phyloP scores from a whole-genome alignment of 2,888 invertebrate genomes.

The Tetranychus truncatus region DNA sequence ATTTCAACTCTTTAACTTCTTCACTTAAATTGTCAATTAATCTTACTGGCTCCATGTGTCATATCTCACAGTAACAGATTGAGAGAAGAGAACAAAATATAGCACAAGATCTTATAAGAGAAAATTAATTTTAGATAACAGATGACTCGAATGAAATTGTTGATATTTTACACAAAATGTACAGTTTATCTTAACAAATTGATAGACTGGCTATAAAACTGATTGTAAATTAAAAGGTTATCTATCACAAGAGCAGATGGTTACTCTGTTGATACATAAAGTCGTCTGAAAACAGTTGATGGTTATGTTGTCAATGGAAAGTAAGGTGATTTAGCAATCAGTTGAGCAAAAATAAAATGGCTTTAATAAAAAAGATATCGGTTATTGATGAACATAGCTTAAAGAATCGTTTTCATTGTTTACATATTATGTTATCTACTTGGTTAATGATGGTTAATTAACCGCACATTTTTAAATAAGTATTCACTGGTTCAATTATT shows the following conservation, averaged over 20 bases:
- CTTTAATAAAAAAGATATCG: too few species aligned
- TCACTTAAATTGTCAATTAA: neutral
- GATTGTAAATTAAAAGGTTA: neutral
- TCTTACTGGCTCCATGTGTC: neutral
- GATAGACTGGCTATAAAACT: neutral
- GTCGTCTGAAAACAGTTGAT: neutral
- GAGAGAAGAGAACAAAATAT: neutral
- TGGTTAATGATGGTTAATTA: too few species aligned
- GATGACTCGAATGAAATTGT: too few species aligned
- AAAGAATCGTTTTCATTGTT: too few species aligned
- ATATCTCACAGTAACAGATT: neutral
- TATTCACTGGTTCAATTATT: too few species aligned
- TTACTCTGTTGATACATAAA: neutral
- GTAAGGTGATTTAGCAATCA: neutral
- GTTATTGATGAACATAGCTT: too few species aligned
- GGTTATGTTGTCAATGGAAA: neutral
- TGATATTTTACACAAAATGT: too few species aligned
- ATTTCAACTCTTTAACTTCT: neutral
- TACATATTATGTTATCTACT: too few species aligned
- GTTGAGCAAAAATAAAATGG: neutral
- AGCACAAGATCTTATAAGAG: neutral
- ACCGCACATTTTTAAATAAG: too few species aligned
- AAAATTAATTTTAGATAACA: neutral
- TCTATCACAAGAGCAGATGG: too few species aligned
- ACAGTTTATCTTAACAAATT: too few species aligned